A percentile compares a stretch with the other conserved stretches of the same genome.
Conservation (phyloP, 2,888 invertebrate species). For the Petrolisthes manimaculis region DNA sequence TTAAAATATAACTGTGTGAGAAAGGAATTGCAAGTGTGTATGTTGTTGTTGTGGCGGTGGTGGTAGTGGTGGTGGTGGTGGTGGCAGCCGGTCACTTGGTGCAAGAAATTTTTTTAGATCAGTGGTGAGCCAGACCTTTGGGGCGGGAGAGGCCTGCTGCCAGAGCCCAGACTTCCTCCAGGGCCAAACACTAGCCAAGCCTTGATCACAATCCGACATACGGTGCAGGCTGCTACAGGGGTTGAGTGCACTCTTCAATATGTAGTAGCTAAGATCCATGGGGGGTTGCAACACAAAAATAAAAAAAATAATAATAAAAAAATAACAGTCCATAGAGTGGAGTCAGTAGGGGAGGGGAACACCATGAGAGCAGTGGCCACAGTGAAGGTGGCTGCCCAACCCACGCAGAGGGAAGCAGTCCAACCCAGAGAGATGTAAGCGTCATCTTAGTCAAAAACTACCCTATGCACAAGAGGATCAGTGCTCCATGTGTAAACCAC, state of each 20-base stretch:
- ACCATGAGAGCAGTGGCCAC: slow-evolving; percentile 54
- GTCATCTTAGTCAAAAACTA: slow-evolving; percentile 60
- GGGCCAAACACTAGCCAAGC: slow-evolving; percentile 66
- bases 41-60: neutral
- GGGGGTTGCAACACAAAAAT: slow-evolving; percentile 62
- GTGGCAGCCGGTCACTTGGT: slow-evolving; percentile 26
- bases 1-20: no score
- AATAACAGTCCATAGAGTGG: slow-evolving; percentile 60
- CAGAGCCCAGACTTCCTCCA: slow-evolving; percentile 62
- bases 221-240: slow-evolving; percentile 64
- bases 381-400: slow-evolving; percentile 55
- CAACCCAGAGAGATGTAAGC: slow-evolving; percentile 63
- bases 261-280: slow-evolving; percentile 62
- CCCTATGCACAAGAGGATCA: slow-evolving; percentile 60
- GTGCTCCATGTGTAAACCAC: slow-evolving; percentile 58
- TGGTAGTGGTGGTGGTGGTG: slow-evolving; percentile 30
- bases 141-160: slow-evolving; percentile 42
- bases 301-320: no score
- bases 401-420: slow-evolving; percentile 62
- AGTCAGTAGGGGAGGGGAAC: slow-evolving; percentile 56
- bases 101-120: slow-evolving; percentile 18
- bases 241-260: slow-evolving; percentile 64
- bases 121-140: slow-evolving; percentile 45
- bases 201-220: slow-evolving; percentile 65
- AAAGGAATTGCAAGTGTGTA: no score